Evolutionary conservation across 2,888 invertebrate species (phyloP), one percentile per base, ranked within the genome.

Genomic region (Hanleya hanleyi): DNA sequence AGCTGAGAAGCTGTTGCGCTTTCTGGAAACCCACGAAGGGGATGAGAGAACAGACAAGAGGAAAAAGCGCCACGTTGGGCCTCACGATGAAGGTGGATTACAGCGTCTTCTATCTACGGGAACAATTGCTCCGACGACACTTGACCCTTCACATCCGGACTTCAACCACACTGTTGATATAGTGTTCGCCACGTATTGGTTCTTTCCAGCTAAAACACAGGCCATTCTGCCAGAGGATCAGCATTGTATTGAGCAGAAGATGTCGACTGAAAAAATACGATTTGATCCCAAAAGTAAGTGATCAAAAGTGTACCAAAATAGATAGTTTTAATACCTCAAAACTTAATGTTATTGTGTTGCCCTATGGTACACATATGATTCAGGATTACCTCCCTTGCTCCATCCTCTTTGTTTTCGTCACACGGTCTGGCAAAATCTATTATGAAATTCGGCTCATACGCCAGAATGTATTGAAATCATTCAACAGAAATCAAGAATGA

Each of bases 181-280:
- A 66, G 92, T 94, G 26, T 95, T 95, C 87, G 93, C 94, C 5
- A 94, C 95, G 7, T 95, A 95, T 85, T 95, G 95, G 93, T 92
- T 94, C 78, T 94, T 94, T 77, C 93, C 94, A 0, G 93, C 94
- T 5, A 90, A 91, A 79, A 91, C 91, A 5, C 85, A 89, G 75
- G 87, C 89, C 22, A 86, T 92, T 65, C 86, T 93, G 61, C 93
- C 93, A 38, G 92, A 92, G 82, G 94, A 95, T 84, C 90, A 94
- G 51, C 92, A 93, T 77, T 95, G 95, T 84, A 93, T 95, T 49
- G 92, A 92, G 72, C 91, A 92, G 78, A 93, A 92, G 86, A 86
- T 90, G 89, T 88, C 80, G 68, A 82, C 77, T 79, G 91, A 91
- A 74, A 82, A 81, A 12, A 83, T 87, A 50, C 81, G 91, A 50